Conservation (phyloP, 2,888 invertebrate genomes). For the Helicoverpa assulta region DNA sequence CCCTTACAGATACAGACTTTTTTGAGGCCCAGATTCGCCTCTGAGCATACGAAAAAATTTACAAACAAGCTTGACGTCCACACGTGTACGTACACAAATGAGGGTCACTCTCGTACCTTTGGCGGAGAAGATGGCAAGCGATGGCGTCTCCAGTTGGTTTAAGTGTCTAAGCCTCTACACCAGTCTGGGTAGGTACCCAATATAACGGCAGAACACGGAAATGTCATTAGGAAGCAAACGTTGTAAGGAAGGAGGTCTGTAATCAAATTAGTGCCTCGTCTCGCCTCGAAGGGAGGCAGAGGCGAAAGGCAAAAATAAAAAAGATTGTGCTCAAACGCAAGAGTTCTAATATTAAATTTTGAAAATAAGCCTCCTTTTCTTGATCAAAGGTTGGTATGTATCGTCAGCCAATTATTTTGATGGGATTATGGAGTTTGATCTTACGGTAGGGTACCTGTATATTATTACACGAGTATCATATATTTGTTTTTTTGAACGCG, state of each 20-base stretch:
- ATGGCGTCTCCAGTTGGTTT: no score
- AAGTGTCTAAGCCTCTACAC: not conserved
- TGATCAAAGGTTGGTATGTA: not conserved
- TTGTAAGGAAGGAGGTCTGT: conserved; percentile 45
- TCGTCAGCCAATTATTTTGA: conserved; percentile 2
- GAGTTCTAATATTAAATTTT: conserved; percentile 1
- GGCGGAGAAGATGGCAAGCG: no score
- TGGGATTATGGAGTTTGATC: conserved; percentile 1
- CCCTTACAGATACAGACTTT: no score
- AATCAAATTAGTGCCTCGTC: conserved; percentile 62
- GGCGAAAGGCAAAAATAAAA: conserved; percentile 29
- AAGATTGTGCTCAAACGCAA: conserved; percentile 5
- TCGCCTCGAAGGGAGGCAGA: conserved; percentile 15
- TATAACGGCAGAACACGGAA: conserved; percentile 33
- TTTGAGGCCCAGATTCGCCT: no score
- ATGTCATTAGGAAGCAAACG: conserved; percentile 51
- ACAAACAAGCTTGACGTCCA: no score
- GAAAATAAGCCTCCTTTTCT: not conserved
- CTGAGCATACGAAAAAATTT: no score
- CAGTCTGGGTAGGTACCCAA: not conserved
- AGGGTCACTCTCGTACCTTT: no score
- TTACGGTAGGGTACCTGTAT: not conserved
- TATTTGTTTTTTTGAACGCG: no score
- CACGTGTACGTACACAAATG: no score
- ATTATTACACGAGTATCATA: not conserved